Percentiles rank a stretch among this genome's conserved stretches.
Conservation (phyloP, 2,113 vertebrate genomes). For the Etia nguti region DNA sequence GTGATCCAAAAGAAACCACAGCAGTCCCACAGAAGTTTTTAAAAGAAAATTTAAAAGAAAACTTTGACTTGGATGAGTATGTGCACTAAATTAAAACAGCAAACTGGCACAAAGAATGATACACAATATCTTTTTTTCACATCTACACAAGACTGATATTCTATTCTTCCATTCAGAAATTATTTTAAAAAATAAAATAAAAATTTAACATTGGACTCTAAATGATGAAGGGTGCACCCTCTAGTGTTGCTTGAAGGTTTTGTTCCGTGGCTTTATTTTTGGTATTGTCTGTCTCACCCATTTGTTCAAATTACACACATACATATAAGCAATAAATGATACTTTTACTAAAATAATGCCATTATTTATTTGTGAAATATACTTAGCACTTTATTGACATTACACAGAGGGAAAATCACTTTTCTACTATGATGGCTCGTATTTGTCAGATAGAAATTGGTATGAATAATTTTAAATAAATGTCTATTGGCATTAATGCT, state of each 20-base stretch:
- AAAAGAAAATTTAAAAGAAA: background rate
- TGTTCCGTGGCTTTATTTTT: background rate
- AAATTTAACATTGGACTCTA: background rate
- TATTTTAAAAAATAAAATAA: background rate
- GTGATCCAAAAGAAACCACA: background rate
- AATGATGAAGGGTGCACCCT: background rate
- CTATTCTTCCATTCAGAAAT: background rate
- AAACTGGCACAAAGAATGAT: background rate
- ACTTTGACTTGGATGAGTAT: background rate
- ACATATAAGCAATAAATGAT: background rate
- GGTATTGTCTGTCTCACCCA: accelerated
- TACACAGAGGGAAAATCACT: background rate
- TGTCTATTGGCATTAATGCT: background rate
- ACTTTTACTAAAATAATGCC: background rate
- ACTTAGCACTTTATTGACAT: background rate
- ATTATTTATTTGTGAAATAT: background rate
- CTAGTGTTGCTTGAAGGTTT: background rate
- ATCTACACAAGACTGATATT: background rate
- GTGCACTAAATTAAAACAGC: background rate
- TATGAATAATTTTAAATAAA: background rate
- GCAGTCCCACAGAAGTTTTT: background rate
- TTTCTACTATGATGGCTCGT: background rate
- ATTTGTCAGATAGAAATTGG: background rate
- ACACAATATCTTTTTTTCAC: background rate
- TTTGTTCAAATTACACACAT: background rate